Percentiles rank a stretch among this genome's conserved stretches.
Conservation (phyloP, 2,888 invertebrate species). For the Lacanobia wlatinum region DNA sequence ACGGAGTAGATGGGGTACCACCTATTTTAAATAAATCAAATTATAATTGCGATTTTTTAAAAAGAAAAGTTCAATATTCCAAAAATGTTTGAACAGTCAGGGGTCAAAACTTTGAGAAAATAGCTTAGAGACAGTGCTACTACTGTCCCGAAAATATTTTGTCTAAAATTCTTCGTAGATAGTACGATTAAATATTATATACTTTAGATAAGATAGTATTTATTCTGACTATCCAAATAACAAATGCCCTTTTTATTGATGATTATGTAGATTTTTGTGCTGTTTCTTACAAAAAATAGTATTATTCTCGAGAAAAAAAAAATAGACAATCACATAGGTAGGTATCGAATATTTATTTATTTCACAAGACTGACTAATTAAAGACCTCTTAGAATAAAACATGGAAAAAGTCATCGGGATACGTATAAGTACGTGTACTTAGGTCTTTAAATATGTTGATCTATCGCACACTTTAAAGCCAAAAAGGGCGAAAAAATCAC, state of each 20-base stretch:
- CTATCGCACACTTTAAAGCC: not conserved
- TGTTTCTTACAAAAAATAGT: not conserved
- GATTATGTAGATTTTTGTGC: not conserved
- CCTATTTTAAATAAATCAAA: constrained; percentile 7
- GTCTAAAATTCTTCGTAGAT: not conserved
- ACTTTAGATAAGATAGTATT: not conserved
- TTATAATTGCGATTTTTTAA: not conserved
- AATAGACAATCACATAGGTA: not conserved
- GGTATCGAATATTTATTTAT: not conserved
- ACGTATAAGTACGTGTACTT: not conserved
- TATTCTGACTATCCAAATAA: too few species aligned
- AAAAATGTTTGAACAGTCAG: not conserved
- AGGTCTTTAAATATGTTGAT: not conserved
- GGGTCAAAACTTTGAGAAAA: not conserved
- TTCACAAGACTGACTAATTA: not conserved
- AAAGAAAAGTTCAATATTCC: not conserved
- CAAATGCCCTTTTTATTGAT: too few species aligned
- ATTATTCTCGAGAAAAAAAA: not conserved
- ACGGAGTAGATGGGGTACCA: not conserved
- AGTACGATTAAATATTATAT: not conserved
- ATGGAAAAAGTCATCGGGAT: not conserved
- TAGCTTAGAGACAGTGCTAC: too few species aligned
- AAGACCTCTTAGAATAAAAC: not conserved
- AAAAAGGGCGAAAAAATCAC: not conserved
- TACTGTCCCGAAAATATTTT: not conserved